A percentile compares a stretch with the other conserved stretches of the same genome.
Conservation (phyloP, 2,888 invertebrate genomes). For the Chymomyza caudatula region DNA sequence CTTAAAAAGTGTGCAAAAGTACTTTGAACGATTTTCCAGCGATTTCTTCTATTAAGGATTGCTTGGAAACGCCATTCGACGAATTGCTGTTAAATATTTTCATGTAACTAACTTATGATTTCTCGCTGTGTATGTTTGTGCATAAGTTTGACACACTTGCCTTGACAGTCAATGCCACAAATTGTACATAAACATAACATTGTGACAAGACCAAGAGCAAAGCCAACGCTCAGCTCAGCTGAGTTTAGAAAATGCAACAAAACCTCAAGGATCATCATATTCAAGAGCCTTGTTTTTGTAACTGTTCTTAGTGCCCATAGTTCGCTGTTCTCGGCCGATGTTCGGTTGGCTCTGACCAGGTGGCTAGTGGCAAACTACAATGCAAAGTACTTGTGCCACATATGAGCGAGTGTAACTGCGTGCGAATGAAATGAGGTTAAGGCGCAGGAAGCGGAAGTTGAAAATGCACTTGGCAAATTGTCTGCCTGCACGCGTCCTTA, state of each 20-base stretch:
- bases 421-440: constrained; percentile 1
- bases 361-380: constrained; percentile 14
- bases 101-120: not conserved
- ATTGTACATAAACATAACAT: constrained; percentile 9
- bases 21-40: no score
- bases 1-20: no score
- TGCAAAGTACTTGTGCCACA: constrained; percentile 9
- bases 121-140: not conserved
- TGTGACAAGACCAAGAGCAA: not conserved
- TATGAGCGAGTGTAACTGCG: constrained; percentile 18
- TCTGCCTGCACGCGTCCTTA: constrained; percentile 11
- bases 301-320: constrained; percentile 10
- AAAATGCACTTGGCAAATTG: constrained; percentile 42
- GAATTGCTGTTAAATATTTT: no score
- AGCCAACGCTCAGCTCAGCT: not conserved
- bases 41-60: no score
- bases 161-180: constrained; percentile 63
- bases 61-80: no score
- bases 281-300: constrained; percentile 33
- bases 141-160: constrained; percentile 44
- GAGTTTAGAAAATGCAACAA: not conserved
- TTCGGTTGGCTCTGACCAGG: constrained; percentile 5
- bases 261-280: not conserved
- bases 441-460: constrained; percentile 15
- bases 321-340: constrained; percentile 11